Conservation (phyloP, 2,888 invertebrate genomes). For the Caenorhabditis sp. region DNA sequence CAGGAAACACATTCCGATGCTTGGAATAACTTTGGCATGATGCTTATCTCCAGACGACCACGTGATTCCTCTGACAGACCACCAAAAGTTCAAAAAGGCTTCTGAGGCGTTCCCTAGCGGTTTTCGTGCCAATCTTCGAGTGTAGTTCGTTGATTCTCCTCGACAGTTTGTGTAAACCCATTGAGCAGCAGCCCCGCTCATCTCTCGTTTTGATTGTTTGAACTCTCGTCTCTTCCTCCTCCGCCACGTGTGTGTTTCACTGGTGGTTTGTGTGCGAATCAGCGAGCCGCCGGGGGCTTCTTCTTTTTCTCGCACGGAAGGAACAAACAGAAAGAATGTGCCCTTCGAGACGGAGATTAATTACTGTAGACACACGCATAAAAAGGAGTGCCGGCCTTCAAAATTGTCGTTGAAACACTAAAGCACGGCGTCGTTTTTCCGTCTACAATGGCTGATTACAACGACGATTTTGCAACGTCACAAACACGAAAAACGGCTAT, state of each 20-base stretch:
- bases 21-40: background rate
- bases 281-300: too few relatives aligned
- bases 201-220: constrained; percentile 43
- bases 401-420: constrained; percentile 35
- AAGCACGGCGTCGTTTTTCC: background rate
- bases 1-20: background rate
- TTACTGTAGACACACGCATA: too few relatives aligned
- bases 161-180: constrained; percentile 50
- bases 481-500: background rate
- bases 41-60: constrained; percentile 17
- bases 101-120: background rate
- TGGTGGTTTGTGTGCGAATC: constrained; percentile 15
- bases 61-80: background rate
- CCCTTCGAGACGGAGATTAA: background rate
- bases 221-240: constrained; percentile 40
- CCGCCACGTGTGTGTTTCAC: constrained; percentile 45
- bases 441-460: background rate
- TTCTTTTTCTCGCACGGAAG: background rate
- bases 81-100: constrained; percentile 22
- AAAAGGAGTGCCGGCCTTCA: constrained; percentile 11
- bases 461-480: background rate
- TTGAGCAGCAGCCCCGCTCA: background rate
- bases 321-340: background rate
- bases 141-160: constrained; percentile 3
- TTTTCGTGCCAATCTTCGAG: constrained; percentile 8